A percentile compares a stretch with the other conserved stretches of the same genome.
phyloP scores from a whole-genome alignment of 2,888 invertebrate species.

The Creontiades dilutus region DNA sequence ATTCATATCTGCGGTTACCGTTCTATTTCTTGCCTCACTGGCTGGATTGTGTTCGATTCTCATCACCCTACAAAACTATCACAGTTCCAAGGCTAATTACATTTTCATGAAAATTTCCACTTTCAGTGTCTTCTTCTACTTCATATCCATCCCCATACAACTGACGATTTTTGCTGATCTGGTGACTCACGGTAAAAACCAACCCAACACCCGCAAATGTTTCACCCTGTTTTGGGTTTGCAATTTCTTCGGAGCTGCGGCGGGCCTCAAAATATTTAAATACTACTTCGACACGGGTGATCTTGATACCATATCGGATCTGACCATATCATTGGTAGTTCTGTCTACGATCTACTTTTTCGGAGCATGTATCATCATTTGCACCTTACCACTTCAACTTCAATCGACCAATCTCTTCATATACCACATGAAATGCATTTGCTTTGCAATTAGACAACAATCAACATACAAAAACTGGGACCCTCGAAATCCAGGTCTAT shows the following conservation, averaged over 20 bases:
- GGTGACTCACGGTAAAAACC: background rate
- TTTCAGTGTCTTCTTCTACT: slow-evolving; percentile 33
- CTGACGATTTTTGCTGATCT: slow-evolving; percentile 37
- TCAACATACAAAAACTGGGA: background rate
- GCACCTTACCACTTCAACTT: slow-evolving; percentile 4
- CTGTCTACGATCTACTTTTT: slow-evolving; percentile 2
- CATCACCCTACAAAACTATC: background rate
- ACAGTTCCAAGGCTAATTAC: background rate
- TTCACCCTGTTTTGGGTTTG: slow-evolving; percentile 23
- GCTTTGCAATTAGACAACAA: background rate
- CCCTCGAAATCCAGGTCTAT: background rate
- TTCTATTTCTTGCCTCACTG: background rate
- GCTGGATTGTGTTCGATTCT: background rate
- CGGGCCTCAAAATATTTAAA: background rate
- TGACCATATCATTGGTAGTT: background rate
- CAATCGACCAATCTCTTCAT: slow-evolving; percentile 17
- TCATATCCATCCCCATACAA: slow-evolving; percentile 21
- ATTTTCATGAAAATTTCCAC: background rate
- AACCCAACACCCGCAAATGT: background rate
- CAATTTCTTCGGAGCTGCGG: background rate
- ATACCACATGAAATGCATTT: background rate
- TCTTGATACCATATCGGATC: background rate
- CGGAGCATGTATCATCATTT: background rate
- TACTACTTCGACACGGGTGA: background rate
- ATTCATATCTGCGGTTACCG: background rate